Evolutionary conservation across 2,797 vertebrate genomes (phyloP).

Genomic region (Sebastolobus alascanus): DNA sequence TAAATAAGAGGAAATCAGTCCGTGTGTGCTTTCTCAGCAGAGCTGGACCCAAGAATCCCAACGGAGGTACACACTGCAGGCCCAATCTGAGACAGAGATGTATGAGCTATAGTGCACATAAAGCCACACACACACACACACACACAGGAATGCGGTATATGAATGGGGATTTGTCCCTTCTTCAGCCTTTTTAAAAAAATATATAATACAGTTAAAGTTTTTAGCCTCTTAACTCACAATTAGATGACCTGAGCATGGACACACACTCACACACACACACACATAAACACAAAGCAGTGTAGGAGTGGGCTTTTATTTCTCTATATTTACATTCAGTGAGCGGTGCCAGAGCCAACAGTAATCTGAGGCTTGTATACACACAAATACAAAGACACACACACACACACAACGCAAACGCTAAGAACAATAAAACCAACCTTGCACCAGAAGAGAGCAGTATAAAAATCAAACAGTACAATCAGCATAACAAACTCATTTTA

Average conservation of each 20-base stretch:
- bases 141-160: conserved; percentile 39
- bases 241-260: conserved; percentile 11
- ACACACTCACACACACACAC: not conserved
- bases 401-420: not conserved
- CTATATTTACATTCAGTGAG: conserved; percentile 10
- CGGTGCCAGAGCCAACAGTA: conserved; percentile 1
- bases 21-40: conserved; percentile 76
- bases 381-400: not conserved
- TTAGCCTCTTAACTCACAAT: conserved; percentile 29
- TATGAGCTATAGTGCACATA: conserved; percentile 50
- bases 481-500: conserved; percentile 3
- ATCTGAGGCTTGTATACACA: not conserved
- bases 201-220: not conserved
- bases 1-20: conserved; percentile 67
- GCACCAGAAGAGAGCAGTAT: not conserved
- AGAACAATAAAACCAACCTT: not conserved
- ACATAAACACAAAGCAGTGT: not conserved
- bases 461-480: conserved; percentile 24
- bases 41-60: conserved; percentile 72
- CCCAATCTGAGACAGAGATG: conserved; percentile 72
- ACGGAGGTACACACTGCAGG: conserved; percentile 61
- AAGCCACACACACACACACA: conserved; percentile 18
- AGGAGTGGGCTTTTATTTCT: conserved; percentile 4
- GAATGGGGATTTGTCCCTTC: conserved; percentile 32
- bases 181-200: conserved; percentile 26